Conservation (phyloP, 2,888 invertebrate species). For the Thyatira batis region DNA sequence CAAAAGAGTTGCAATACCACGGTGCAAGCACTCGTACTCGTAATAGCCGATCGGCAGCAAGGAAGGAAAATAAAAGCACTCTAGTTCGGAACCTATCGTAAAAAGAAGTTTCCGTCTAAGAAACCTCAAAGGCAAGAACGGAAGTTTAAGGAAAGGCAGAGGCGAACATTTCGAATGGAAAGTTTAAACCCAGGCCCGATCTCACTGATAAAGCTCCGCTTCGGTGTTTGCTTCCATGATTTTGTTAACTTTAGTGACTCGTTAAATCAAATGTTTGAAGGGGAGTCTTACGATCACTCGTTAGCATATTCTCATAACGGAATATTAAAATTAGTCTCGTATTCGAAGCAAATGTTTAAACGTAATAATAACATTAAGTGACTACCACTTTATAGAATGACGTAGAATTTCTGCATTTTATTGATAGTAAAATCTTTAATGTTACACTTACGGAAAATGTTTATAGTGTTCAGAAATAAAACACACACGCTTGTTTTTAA, state of each 20-base stretch:
- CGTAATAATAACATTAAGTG: neutral
- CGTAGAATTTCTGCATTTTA: slow-evolving; percentile 1
- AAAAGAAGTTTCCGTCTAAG: slow-evolving; percentile 61
- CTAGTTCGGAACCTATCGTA: slow-evolving; percentile 45
- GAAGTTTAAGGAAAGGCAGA: slow-evolving; percentile 68
- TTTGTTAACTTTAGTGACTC: slow-evolving; percentile 44
- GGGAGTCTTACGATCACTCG: neutral
- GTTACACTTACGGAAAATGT: too few relatives aligned
- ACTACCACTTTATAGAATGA: neutral
- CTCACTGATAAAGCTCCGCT: slow-evolving; percentile 54
- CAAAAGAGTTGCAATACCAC: slow-evolving; percentile 4
- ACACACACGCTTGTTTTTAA: slow-evolving; percentile 42
- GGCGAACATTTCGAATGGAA: slow-evolving; percentile 61
- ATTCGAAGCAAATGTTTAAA: neutral
- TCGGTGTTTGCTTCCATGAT: slow-evolving; percentile 50
- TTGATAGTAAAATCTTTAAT: too few relatives aligned
- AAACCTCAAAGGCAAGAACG: slow-evolving; percentile 67
- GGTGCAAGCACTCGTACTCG: slow-evolving; percentile 16
- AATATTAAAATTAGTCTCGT: neutral
- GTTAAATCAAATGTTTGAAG: slow-evolving; percentile 27
- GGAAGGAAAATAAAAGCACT: slow-evolving; percentile 51
- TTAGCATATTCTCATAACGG: neutral
- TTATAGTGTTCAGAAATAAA: too few relatives aligned
- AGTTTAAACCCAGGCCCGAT: slow-evolving; percentile 57
- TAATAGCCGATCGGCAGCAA: slow-evolving; percentile 29